A percentile compares a stretch with the other conserved stretches of the same genome.
phyloP scores from a whole-genome alignment of 2,888 invertebrate species.

The Lepidocyrtinus sp. region DNA sequence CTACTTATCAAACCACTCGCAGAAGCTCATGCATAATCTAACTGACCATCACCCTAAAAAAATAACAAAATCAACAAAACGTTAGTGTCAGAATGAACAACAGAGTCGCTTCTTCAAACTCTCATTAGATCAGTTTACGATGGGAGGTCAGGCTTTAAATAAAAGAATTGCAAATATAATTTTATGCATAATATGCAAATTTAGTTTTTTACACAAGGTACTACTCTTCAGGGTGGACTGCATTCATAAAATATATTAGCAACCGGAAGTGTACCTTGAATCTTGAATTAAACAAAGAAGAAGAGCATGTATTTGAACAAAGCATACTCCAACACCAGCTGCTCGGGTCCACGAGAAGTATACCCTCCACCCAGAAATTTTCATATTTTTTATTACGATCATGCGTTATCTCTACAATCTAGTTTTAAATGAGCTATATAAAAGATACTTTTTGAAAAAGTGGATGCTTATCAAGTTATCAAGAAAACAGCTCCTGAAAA shows the following conservation, averaged over 20 bases:
- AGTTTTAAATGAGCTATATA: not conserved
- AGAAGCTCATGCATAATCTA: no score
- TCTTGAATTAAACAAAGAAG: no score
- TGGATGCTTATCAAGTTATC: not conserved
- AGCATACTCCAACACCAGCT: no score
- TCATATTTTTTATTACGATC: not conserved
- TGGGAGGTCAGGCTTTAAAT: not conserved
- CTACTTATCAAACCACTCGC: no score
- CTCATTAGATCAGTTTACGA: no score
- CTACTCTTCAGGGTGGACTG: not conserved
- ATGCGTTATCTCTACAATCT: not conserved
- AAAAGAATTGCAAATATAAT: no score
- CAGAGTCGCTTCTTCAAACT: not conserved
- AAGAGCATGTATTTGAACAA: no score
- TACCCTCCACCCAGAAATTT: no score
- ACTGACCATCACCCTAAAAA: no score
- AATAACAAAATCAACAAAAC: not conserved
- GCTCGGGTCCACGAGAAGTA: no score
- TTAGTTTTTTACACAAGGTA: not conserved
- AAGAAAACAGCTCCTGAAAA: not conserved
- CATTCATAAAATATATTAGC: not conserved
- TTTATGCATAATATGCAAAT: not conserved
- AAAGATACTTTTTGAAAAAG: not conserved
- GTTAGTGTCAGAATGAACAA: not conserved
- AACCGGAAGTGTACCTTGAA: not conserved